Conservation (phyloP, 2,113 vertebrate genomes). For the Geococcyx californianus region DNA sequence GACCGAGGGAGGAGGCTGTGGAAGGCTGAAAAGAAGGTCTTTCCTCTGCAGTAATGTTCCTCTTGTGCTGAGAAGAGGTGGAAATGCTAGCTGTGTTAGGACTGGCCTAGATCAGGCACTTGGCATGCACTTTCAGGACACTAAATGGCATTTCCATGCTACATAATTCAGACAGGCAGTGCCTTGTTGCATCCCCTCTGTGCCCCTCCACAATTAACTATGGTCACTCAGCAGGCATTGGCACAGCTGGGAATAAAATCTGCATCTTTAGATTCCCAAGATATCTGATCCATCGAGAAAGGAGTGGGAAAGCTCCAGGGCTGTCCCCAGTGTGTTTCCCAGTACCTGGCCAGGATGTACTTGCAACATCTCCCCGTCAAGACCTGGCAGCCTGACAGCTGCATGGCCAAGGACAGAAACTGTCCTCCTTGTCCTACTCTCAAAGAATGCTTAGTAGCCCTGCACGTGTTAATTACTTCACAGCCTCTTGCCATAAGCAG, state of each 20-base stretch:
- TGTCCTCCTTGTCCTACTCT: background rate
- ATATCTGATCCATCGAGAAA: background rate
- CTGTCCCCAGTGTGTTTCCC: rapidly evolving
- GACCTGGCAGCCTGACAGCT: background rate
- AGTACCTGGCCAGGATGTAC: rapidly evolving
- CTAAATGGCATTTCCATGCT: background rate
- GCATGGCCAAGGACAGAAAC: background rate
- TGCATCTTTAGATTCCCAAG: background rate
- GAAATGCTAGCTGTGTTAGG: background rate
- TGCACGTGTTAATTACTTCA: background rate
- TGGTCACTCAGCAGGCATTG: background rate
- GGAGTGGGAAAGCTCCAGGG: background rate
- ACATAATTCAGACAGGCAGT: background rate
- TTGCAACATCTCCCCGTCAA: rapidly evolving
- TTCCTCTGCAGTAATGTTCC: background rate
- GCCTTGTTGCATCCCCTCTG: background rate
- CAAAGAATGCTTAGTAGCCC: background rate
- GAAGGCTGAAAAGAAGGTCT: background rate
- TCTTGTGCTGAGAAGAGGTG: background rate
- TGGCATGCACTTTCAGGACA: background rate
- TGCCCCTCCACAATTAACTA: background rate
- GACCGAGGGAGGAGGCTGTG: background rate
- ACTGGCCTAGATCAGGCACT: background rate
- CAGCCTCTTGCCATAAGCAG: background rate
- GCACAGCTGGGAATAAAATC: background rate